phyloP scores from a whole-genome alignment of 1,140 invertebrate genomes.

The Drosophila miranda region DNA sequence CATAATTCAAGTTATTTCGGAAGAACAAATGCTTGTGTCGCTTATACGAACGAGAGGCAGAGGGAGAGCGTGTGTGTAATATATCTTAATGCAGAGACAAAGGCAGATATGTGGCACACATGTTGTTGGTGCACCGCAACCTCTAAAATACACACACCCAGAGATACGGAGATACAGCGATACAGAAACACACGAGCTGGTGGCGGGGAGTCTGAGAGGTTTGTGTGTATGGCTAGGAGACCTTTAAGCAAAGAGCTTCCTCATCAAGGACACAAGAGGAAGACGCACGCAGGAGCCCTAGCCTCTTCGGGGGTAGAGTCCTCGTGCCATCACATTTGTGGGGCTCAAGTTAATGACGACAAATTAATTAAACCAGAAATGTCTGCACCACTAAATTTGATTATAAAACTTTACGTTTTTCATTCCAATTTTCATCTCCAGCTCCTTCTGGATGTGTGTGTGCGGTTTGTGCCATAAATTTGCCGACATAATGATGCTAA shows the following conservation, averaged over 20 bases:
- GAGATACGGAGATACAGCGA: conserved; percentile 2
- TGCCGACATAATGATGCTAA: conserved; percentile 44
- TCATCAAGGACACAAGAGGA: conserved; percentile 20
- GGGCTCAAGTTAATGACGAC: conserved; percentile 70
- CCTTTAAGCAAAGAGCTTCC: conserved; percentile 15
- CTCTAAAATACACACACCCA: conserved; percentile 14
- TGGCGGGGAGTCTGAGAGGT: conserved; percentile 18
- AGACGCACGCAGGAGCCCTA: conserved; percentile 18
- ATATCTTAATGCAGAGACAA: conserved; percentile 61
- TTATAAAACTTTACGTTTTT: conserved; percentile 58
- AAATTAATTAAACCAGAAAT: conserved; percentile 80
- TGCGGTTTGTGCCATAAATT: conserved; percentile 33
- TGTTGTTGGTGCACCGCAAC: conserved; percentile 65
- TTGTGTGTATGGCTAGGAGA: conserved; percentile 17
- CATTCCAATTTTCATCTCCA: conserved; percentile 22
- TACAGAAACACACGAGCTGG: conserved; percentile 18
- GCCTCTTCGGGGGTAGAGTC: background rate
- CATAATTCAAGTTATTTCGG: conserved; percentile 66
- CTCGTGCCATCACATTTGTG: conserved; percentile 42
- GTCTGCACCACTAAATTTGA: conserved; percentile 61
- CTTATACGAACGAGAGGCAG: too few relatives aligned
- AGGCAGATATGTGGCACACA: conserved; percentile 35
- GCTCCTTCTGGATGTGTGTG: background rate
- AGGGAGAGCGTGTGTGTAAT: conserved; percentile 45
- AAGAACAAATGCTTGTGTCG: conserved; percentile 71